Percentiles rank a stretch among this genome's conserved stretches.
phyloP scores from a whole-genome alignment of 2,797 vertebrate genomes.

The Etheostoma nigrum region DNA sequence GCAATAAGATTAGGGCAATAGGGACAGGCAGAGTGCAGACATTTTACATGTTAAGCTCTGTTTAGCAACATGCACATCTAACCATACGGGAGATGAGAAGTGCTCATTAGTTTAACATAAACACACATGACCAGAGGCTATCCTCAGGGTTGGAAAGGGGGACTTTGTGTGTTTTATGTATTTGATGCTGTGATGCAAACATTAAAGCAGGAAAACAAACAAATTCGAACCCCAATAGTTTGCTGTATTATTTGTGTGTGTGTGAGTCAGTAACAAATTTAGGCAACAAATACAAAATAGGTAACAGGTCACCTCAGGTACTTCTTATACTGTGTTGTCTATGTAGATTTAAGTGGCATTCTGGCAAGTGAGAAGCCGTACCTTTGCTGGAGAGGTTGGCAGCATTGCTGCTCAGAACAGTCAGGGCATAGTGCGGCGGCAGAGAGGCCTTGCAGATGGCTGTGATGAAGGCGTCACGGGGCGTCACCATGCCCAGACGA shows the following conservation, averaged over 20 bases:
- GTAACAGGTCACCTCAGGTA: neutral
- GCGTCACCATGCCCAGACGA: conserved; percentile 94
- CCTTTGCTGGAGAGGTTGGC: conserved; percentile 91
- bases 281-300: neutral
- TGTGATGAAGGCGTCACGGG: conserved; percentile 98
- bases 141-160: conserved; percentile 16
- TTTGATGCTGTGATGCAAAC: conserved; percentile 1
- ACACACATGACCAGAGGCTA: conserved; percentile 52
- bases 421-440: conserved; percentile 97
- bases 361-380: conserved; percentile 51
- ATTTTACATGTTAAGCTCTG: conserved; percentile 53
- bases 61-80: conserved; percentile 16
- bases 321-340: neutral
- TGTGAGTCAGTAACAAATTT: neutral
- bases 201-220: conserved; percentile 23
- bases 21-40: conserved; percentile 36
- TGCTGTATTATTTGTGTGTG: conserved; percentile 5
- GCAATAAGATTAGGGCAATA: conserved; percentile 35
- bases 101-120: conserved; percentile 58
- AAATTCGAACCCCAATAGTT: neutral
- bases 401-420: conserved; percentile 91
- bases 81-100: conserved; percentile 46
- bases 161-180: neutral
- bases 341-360: neutral
- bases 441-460: conserved; percentile 98